Base-by-base conservation (phyloP, 2,888 invertebrate species). In the Sinopyrophorus schimmeli region DNA sequence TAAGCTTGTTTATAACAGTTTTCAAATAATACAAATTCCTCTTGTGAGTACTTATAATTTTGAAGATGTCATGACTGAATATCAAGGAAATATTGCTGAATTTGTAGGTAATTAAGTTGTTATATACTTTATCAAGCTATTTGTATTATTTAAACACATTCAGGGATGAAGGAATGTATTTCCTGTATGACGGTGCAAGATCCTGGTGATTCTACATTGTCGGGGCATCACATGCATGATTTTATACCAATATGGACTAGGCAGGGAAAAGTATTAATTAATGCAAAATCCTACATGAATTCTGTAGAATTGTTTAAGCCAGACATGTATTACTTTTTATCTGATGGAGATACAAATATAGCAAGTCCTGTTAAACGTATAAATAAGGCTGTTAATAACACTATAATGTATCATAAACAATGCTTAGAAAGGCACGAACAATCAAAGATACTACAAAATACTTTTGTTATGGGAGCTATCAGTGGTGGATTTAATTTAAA, bases 321-420 rank as follows among this genome's bases (percentile, higher is more conserved):
- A 23, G 89, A 92, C 69, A 81, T 90, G 66, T 90, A 88, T 74
- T 83, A 89, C 68, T 82, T 86, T 7, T 75, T 94, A 60, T 86
- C 86, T 67, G 93, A 94, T 77, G 83, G 84, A 23, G 85, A 87
- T 61, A 87, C 85, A 26, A 79, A 84, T 64, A 69, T 75, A 4
- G 73, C 76, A 23, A 87, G 88, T 65, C 76, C 84, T 0, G 76
- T 76, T 34, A 94, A 92, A 70, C 77, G 92, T 47, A 67, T 85
- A 7, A 65, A 66, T 1, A 92, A 91, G 70, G 80, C 91, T 3
- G 80, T 89, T 0, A 81, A 84, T 18, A 79, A 86, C 53, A 87
- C 88, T 6, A 75, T 80, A 46, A 69, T 63, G 12, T 83, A 89
- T 69, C 80, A 90, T 59, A 80, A 84, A 49, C 75, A 77, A 47